phyloP scores from a whole-genome alignment of 2,113 vertebrate species.

The Emydocephalus ijimae region DNA sequence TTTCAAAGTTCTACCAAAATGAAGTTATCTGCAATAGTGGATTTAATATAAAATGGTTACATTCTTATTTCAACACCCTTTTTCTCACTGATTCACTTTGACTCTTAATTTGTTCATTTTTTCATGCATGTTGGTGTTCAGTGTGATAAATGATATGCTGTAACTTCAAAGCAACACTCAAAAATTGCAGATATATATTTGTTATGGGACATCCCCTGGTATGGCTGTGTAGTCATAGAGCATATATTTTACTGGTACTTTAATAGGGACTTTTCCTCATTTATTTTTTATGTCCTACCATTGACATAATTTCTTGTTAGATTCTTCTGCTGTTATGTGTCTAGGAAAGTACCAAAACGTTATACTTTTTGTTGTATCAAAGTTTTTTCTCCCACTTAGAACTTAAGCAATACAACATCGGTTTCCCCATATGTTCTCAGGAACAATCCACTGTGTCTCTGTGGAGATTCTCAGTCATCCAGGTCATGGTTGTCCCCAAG shows the following conservation, averaged over 20 bases:
- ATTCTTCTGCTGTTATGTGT: not conserved
- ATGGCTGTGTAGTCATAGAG: constrained; percentile 28
- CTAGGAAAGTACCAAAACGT: constrained; percentile 45
- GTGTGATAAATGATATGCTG: constrained; percentile 32
- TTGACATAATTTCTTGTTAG: constrained; percentile 40
- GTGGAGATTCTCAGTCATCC: too few species aligned
- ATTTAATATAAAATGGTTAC: constrained; percentile 51
- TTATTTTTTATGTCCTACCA: not conserved
- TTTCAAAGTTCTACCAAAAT: not conserved
- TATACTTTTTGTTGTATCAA: constrained; percentile 23
- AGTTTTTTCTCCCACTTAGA: not conserved
- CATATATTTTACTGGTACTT: not conserved
- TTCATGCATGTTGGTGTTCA: constrained; percentile 44
- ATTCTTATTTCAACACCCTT: constrained; percentile 40
- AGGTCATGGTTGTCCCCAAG: too few species aligned
- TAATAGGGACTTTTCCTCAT: not conserved
- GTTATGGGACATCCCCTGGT: constrained; percentile 2
- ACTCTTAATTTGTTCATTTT: constrained; percentile 50
- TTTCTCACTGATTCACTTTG: constrained; percentile 45
- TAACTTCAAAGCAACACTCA: constrained; percentile 47
- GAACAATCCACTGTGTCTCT: not conserved
- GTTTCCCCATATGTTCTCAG: accelerated
- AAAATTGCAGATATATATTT: constrained; percentile 50
- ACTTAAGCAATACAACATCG: constrained; percentile 15
- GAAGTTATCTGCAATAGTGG: constrained; percentile 28